Evolutionary conservation across 2,888 invertebrate genomes (phyloP).

Genomic region (Odiellus spinosus): DNA sequence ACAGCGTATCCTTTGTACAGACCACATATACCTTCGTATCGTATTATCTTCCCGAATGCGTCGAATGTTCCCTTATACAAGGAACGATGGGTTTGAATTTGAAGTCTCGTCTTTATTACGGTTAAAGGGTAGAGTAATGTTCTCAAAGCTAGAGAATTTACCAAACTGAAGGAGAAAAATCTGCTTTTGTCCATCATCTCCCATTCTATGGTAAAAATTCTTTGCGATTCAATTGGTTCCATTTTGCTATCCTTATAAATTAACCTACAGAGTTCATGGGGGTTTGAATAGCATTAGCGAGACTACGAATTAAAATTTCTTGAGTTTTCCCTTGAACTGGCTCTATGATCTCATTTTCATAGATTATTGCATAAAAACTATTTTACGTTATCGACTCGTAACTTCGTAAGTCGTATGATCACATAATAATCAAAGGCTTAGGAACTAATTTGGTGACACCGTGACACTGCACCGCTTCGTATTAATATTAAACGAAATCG

Average conservation of each 20-base stretch:
- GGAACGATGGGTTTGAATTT: slow-evolving; percentile 64
- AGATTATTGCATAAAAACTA: no score
- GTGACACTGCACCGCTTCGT: no score
- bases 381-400: no score
- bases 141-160: slow-evolving; percentile 65
- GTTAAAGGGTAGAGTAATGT: slow-evolving; percentile 75
- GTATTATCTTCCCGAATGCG: slow-evolving; percentile 72
- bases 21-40: slow-evolving; percentile 64
- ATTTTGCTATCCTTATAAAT: slow-evolving; percentile 2
- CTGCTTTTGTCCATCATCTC: slow-evolving; percentile 90
- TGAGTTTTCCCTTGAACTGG: no score
- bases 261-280: no score
- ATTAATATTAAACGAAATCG: no score
- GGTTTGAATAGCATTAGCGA: no score
- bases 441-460: no score
- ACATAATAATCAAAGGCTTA: no score
- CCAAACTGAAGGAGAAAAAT: slow-evolving; percentile 79
- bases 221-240: slow-evolving; percentile 19
- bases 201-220: slow-evolving; percentile 71
- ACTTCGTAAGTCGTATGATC: no score
- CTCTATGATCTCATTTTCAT: no score
- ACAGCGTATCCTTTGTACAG: slow-evolving; percentile 91
- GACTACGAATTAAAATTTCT: no score
- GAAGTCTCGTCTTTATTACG: slow-evolving; percentile 83
- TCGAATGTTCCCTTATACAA: slow-evolving; percentile 55